Evolutionary conservation across 2,888 invertebrate genomes (phyloP).

Genomic region (Drosophila stalkeri): DNA sequence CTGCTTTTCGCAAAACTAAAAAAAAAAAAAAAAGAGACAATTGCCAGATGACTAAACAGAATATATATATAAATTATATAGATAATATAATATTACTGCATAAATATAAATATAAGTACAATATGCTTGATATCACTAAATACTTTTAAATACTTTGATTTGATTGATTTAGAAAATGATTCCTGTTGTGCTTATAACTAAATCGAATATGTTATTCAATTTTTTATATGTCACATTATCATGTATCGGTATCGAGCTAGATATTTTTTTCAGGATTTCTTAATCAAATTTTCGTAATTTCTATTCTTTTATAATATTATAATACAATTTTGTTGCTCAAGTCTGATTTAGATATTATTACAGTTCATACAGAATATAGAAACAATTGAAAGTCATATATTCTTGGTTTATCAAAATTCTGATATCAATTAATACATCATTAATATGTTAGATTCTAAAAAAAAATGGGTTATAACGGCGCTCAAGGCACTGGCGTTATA

Average conservation of each 20-base stretch:
- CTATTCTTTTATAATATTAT: too few relatives aligned
- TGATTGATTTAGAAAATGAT: neutral
- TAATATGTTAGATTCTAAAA: too few relatives aligned
- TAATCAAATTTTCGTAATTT: neutral
- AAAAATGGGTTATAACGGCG: too few relatives aligned
- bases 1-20: constrained; percentile 5
- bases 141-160: neutral
- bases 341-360: too few relatives aligned
- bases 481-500: too few relatives aligned
- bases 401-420: too few relatives aligned
- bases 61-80: neutral
- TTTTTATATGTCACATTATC: too few relatives aligned
- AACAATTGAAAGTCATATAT: too few relatives aligned
- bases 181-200: neutral
- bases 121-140: neutral
- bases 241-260: too few relatives aligned
- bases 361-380: too few relatives aligned
- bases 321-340: too few relatives aligned
- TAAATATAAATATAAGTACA: neutral
- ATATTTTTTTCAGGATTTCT: neutral
- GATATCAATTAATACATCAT: too few relatives aligned
- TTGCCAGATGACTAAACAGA: neutral
- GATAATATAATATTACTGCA: neutral
- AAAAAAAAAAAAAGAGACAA: constrained; percentile 2
- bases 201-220: neutral